These are phyloP conservation scores for Cavia porcellus DNA, from an alignment of 2,113 vertebrate species.

Conservation along the genomic window DNA sequence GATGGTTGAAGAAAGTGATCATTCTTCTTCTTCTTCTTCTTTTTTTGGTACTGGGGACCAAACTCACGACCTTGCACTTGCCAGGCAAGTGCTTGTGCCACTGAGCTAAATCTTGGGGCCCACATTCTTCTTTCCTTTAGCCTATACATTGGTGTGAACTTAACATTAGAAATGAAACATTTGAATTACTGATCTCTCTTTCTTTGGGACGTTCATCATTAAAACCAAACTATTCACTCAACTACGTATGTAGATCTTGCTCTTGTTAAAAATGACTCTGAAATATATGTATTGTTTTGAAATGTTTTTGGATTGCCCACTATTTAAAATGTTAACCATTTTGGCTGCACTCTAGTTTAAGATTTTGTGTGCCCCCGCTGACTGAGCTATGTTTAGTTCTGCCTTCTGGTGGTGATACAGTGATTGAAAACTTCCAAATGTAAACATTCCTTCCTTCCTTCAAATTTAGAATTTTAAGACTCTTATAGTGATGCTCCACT, in stretches of 20 bases:
- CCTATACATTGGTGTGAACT: constrained; percentile 39
- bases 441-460: constrained; percentile 15
- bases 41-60: too few species aligned
- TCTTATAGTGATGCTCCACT: neutral
- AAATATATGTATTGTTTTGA: constrained; percentile 45
- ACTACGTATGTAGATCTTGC: neutral
- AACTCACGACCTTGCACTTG: too few species aligned
- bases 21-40: too few species aligned
- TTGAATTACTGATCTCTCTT: constrained; percentile 34
- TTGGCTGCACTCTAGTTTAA: constrained; percentile 37
- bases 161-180: constrained; percentile 46
- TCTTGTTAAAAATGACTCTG: constrained; percentile 44
- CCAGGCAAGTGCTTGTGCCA: too few species aligned
- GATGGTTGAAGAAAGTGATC: constrained; percentile 51
- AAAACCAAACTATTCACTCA: constrained; percentile 37
- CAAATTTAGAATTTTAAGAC: constrained; percentile 45
- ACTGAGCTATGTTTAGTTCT: constrained; percentile 49
- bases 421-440: constrained; percentile 61
- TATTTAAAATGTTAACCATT: constrained; percentile 43
- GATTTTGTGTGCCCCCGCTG: neutral
- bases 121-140: constrained; percentile 42
- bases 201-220: neutral
- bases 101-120: too few species aligned
- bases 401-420: constrained; percentile 26
- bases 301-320: neutral